A percentile compares a stretch with the other conserved stretches of the same genome.
These are phyloP conservation scores for Toxotes chatareus DNA, from an alignment of 2,113 vertebrate species.

Conservation along the genomic window DNA sequence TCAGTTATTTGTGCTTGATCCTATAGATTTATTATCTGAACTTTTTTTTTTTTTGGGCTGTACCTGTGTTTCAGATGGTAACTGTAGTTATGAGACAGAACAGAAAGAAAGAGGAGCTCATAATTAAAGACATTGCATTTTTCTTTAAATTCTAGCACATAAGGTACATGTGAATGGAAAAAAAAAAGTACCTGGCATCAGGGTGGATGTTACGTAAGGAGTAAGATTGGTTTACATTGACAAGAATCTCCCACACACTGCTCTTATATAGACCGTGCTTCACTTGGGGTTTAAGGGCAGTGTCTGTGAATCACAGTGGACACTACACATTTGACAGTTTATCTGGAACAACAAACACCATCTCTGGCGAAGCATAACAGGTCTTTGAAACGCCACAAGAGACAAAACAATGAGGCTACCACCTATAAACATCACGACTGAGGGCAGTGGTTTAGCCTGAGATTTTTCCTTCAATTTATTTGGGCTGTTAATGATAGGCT, in stretches of 20 bases:
- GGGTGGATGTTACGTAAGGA: slow-evolving; percentile 8
- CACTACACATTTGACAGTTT: slow-evolving; percentile 55
- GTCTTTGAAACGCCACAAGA: slow-evolving; percentile 57
- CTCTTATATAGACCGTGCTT: not conserved
- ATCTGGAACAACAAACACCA: slow-evolving; percentile 64
- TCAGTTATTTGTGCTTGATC: not conserved
- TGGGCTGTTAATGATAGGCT: slow-evolving; percentile 84
- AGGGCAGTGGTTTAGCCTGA: slow-evolving; percentile 69
- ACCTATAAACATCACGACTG: slow-evolving; percentile 69
- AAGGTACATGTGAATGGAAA: slow-evolving; percentile 11
- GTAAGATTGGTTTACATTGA: slow-evolving; percentile 17
- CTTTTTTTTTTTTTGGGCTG: not conserved
- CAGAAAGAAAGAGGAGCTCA: not conserved
- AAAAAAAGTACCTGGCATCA: not conserved
- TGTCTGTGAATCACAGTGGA: slow-evolving; percentile 51
- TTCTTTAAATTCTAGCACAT: not conserved
- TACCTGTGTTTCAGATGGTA: not conserved
- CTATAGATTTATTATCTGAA: slow-evolving; percentile 10
- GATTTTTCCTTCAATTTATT: slow-evolving; percentile 83
- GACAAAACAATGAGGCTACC: slow-evolving; percentile 70
- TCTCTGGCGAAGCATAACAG: slow-evolving; percentile 28
- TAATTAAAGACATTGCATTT: not conserved
- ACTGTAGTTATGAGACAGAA: not conserved
- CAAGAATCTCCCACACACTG: slow-evolving; percentile 28
- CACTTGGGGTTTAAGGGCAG: slow-evolving; percentile 36